Evolutionary conservation across 2,797 vertebrate genomes (phyloP).

Genomic region (Manis pentadactyla): DNA sequence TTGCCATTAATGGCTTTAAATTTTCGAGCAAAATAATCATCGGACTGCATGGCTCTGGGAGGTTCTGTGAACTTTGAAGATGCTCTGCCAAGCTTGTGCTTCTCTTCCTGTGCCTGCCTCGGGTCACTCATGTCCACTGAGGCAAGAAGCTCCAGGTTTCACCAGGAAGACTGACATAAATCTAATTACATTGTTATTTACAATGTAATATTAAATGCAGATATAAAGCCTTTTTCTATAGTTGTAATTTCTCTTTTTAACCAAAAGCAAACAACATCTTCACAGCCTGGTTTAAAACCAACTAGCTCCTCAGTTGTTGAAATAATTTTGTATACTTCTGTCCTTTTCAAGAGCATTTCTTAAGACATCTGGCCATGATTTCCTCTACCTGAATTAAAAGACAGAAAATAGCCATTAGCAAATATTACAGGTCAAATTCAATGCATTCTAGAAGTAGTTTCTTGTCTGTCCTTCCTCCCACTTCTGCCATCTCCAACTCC

Average conservation of each 20-base stretch:
- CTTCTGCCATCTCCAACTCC: not conserved
- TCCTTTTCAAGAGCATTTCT: conserved; percentile 62
- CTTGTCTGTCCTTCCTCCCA: not conserved
- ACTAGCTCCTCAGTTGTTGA: not conserved
- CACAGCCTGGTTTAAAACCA: conserved; percentile 60
- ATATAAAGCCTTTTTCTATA: not conserved
- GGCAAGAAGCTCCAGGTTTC: conserved; percentile 82
- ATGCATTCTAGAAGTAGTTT: not conserved
- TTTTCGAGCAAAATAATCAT: conserved; percentile 96
- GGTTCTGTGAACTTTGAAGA: conserved; percentile 91
- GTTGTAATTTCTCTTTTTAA: not conserved
- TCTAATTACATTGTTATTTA: conserved; percentile 87
- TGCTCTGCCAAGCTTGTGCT: conserved; percentile 90
- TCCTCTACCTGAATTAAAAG: conserved; percentile 79
- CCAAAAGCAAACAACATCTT: conserved; percentile 64
- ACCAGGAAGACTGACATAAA: conserved; percentile 81
- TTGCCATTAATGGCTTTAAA: conserved; percentile 94
- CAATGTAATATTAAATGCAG: not conserved
- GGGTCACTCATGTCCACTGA: conserved; percentile 92
- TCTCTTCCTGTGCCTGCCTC: conserved; percentile 90
- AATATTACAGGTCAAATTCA: conserved; percentile 30
- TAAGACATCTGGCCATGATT: conserved; percentile 21
- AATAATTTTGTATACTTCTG: not conserved
- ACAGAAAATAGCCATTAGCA: not conserved
- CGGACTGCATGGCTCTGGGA: conserved; percentile 94